Evolutionary conservation across 2,113 vertebrate genomes (phyloP), one percentile per base, ranked within the genome.

Genomic region (Aptenodytes forsteri): DNA sequence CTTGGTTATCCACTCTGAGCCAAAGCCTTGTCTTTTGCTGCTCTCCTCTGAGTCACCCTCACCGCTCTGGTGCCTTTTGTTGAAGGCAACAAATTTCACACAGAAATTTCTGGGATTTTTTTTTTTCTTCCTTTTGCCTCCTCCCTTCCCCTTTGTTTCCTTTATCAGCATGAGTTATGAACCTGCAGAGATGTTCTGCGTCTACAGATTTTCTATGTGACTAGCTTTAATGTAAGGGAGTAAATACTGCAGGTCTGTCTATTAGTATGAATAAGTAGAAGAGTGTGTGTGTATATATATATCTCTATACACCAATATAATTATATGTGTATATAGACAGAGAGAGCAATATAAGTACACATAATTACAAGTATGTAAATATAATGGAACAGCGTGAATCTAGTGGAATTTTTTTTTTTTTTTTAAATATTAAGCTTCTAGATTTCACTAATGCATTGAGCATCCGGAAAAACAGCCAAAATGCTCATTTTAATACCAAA

Each of bases 291-390:
- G 1, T 84, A 6, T n/a, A 29, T 47, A 9, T 40, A 22, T 32
- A 18, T 18, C 17, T 18, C 3, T 29, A 15, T 40, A 34, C 49
- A 77, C 29, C 32, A 69, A 27, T 56, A 61, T 85, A 93, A 94
- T 85, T 44, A n/a, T 47, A 52, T 3, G 2, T 56, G 12, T 20
- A 30, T 15, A 9, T 9, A 59, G 3, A 79, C 0, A 90, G 44
- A 50, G 13, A 75, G 26, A 30, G 34, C 29, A 71, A 18, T 50
- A 5, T 78, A 71, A 93, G 49, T 64, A 83, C 36, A 83, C 52
- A 40, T 46, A 81, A 89, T 89, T 62, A 50, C 13, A 89, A 78
- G 14, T 27, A 62, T 13, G 29, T 83, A 92, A 90, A 78, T 73
- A 47, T 20, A 91, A 88, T 10, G 16, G n/a, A 87, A 92, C 36